These are phyloP conservation scores for Theristicus caerulescens DNA, from an alignment of 2,113 vertebrate species.

Conservation along the genomic window DNA sequence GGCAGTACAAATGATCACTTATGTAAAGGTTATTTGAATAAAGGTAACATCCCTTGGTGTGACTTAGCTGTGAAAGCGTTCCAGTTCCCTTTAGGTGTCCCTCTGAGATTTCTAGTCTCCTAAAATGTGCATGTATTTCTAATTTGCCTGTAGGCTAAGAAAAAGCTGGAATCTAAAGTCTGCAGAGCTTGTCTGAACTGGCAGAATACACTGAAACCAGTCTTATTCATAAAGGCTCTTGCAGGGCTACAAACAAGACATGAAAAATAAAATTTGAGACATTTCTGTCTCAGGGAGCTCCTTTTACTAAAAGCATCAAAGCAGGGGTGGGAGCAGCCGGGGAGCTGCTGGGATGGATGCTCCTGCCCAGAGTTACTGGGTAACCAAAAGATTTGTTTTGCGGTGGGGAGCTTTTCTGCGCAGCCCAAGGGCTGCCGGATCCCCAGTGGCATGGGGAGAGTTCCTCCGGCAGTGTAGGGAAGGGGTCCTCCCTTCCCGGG, in stretches of 20 bases:
- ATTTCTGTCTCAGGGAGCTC: not conserved
- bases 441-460: not conserved
- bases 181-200: not conserved
- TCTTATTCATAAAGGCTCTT: not conserved
- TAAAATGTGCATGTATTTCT: slow-evolving; percentile 26
- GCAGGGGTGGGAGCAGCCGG: not conserved
- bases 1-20: slow-evolving; percentile 56
- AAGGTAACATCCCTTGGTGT: slow-evolving; percentile 57
- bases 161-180: not conserved
- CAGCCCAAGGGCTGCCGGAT: rapidly evolving
- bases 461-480: not conserved
- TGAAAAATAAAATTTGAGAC: not conserved
- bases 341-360: not conserved
- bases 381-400: not conserved
- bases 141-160: slow-evolving; percentile 13
- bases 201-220: not conserved
- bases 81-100: not conserved
- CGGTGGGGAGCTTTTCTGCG: not conserved
- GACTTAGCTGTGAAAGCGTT: slow-evolving; percentile 20
- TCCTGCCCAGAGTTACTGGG: not conserved
- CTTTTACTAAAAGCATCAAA: not conserved
- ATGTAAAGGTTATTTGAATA: slow-evolving; percentile 68
- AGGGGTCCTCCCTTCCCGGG: not conserved
- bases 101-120: slow-evolving; percentile 20
- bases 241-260: not conserved